These are phyloP conservation scores for Tragulus kanchil DNA, from an alignment of 2,113 vertebrate species.

Conservation along the genomic window DNA sequence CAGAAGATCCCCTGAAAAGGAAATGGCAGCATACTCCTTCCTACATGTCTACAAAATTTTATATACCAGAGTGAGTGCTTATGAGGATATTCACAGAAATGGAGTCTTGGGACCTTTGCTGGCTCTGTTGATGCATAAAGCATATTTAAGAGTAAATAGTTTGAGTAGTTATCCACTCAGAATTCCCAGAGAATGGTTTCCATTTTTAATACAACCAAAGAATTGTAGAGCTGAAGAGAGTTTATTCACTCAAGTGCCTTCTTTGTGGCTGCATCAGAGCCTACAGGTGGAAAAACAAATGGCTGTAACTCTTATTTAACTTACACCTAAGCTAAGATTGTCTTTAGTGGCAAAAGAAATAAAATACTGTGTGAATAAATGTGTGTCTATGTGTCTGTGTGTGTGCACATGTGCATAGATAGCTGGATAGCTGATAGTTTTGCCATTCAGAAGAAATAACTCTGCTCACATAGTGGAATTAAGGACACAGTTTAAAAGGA, in stretches of 20 bases:
- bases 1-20: background rate
- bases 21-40: background rate
- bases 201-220: conserved; percentile 43
- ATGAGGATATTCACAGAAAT: background rate
- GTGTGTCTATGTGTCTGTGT: background rate
- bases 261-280: background rate
- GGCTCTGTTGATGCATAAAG: conserved; percentile 18
- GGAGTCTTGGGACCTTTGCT: background rate
- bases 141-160: conserved; percentile 25
- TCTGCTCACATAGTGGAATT: background rate
- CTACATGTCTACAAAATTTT: background rate
- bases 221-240: background rate
- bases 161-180: conserved; percentile 11
- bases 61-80: background rate
- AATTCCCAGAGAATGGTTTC: conserved; percentile 12
- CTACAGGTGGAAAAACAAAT: background rate
- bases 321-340: conserved; percentile 8
- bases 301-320: background rate
- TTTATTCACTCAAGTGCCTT: background rate
- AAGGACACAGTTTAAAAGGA: background rate
- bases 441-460: conserved; percentile 14
- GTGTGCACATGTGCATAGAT: background rate
- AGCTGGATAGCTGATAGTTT: background rate
- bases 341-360: conserved; percentile 55
- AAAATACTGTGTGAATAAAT: background rate